phyloP scores from a whole-genome alignment of 2,888 invertebrate species.

The Cantharis lateralis region DNA sequence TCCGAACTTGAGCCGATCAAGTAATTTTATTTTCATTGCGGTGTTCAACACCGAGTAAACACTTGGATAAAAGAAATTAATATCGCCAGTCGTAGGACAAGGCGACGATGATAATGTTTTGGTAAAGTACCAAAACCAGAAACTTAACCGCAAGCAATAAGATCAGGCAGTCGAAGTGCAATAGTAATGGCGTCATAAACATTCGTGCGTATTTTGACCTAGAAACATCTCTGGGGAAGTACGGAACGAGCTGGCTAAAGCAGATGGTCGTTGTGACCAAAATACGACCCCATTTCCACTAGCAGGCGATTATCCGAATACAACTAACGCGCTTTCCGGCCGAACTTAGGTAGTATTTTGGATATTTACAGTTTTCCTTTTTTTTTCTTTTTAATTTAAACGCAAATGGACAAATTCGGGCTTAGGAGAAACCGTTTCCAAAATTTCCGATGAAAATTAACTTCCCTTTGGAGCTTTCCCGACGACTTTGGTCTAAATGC shows the following conservation, averaged over 20 bases:
- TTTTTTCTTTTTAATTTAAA: background rate
- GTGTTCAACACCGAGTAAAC: background rate
- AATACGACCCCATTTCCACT: slow-evolving; percentile 26
- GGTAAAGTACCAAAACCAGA: background rate
- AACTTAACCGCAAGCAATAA: slow-evolving; percentile 16
- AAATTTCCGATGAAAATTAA: slow-evolving; percentile 9
- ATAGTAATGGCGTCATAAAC: slow-evolving; percentile 25
- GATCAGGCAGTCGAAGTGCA: slow-evolving; percentile 21
- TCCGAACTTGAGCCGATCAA: background rate
- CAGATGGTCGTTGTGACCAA: slow-evolving; percentile 27
- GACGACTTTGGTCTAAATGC: background rate
- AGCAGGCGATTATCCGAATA: slow-evolving; percentile 12
- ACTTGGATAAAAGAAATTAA: background rate
- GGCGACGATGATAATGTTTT: background rate
- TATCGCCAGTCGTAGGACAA: background rate
- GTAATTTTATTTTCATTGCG: background rate
- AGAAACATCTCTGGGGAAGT: slow-evolving; percentile 23
- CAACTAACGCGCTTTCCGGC: slow-evolving; percentile 11
- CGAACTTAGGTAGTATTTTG: background rate
- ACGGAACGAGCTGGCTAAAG: slow-evolving; percentile 23
- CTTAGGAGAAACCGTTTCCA: background rate
- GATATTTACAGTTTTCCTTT: background rate
- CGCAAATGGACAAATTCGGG: background rate
- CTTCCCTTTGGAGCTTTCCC: background rate
- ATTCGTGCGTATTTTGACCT: slow-evolving; percentile 22